Evolutionary conservation across 2,888 invertebrate species (phyloP).

Genomic region (Acronicta psi): DNA sequence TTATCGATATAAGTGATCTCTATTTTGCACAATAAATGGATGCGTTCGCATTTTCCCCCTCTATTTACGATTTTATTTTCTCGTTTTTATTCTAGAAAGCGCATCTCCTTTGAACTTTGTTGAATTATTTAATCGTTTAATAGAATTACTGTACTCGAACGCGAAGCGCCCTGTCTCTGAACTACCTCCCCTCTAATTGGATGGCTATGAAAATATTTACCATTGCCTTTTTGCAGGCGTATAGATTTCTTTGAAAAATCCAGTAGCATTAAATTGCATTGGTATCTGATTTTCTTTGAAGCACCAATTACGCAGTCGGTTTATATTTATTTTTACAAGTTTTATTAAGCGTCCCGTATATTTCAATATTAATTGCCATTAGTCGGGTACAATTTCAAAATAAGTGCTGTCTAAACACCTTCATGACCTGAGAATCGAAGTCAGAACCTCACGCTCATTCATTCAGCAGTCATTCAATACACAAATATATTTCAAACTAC

Average conservation of each 20-base stretch:
- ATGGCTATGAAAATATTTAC: constrained; percentile 77
- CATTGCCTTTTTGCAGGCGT: constrained; percentile 66
- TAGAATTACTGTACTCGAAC: constrained; percentile 82
- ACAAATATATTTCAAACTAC: too few relatives aligned
- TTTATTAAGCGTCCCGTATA: neutral
- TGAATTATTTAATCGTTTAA: constrained; percentile 88
- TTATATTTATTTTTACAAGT: constrained; percentile 3
- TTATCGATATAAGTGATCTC: constrained; percentile 57
- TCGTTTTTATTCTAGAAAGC: constrained; percentile 84
- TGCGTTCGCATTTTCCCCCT: constrained; percentile 74
- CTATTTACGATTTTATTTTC: constrained; percentile 81
- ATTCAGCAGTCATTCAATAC: too few relatives aligned
- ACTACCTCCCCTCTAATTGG: constrained; percentile 77
- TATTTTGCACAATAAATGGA: constrained; percentile 63
- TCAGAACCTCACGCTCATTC: too few relatives aligned
- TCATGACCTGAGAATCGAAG: too few relatives aligned
- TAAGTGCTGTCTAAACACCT: too few relatives aligned
- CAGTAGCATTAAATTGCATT: constrained; percentile 25
- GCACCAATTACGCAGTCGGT: constrained; percentile 12
- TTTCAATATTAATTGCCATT: too few relatives aligned
- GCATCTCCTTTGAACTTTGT: constrained; percentile 86
- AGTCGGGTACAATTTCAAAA: too few relatives aligned
- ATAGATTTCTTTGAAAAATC: constrained; percentile 46
- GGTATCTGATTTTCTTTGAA: constrained; percentile 1
- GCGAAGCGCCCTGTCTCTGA: constrained; percentile 76